These are phyloP conservation scores for Argya squamiceps DNA, from an alignment of 2,797 vertebrate species.

Conservation along the genomic window DNA sequence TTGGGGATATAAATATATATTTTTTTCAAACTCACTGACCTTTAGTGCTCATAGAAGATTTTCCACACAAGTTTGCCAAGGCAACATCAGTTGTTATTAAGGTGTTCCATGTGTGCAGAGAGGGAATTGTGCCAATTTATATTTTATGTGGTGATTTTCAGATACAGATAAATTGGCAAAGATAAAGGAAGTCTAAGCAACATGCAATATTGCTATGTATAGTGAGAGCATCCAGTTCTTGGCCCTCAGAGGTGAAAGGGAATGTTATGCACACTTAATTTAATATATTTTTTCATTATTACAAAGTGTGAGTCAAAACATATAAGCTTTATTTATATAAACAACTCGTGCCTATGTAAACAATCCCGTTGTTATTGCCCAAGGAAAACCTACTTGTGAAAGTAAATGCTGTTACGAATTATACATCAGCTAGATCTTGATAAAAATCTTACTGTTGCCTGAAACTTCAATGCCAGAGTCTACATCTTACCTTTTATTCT, in stretches of 20 bases:
- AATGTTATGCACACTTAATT: not conserved
- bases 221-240: not conserved
- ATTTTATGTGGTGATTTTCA: not conserved
- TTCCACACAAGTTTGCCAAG: not conserved
- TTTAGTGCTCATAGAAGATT: conserved; percentile 1
- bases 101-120: not conserved
- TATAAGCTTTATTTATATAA: not conserved
- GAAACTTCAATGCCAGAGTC: not conserved
- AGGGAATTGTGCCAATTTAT: not conserved
- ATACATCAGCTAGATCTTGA: not conserved
- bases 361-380: not conserved
- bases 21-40: conserved; percentile 31
- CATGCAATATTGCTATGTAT: not conserved
- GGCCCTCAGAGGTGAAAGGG: not conserved
- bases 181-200: not conserved
- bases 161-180: not conserved
- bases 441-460: not conserved
- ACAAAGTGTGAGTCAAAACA: not conserved
- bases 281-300: not conserved
- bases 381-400: not conserved
- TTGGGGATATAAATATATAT: conserved; percentile 12
- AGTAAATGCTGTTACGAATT: not conserved
- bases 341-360: not conserved
- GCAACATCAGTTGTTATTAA: not conserved
- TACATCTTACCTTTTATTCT: not conserved